These are phyloP conservation scores for Lasioglossum vierecki DNA, from an alignment of 2,888 invertebrate genomes.

Conservation along the genomic window DNA sequence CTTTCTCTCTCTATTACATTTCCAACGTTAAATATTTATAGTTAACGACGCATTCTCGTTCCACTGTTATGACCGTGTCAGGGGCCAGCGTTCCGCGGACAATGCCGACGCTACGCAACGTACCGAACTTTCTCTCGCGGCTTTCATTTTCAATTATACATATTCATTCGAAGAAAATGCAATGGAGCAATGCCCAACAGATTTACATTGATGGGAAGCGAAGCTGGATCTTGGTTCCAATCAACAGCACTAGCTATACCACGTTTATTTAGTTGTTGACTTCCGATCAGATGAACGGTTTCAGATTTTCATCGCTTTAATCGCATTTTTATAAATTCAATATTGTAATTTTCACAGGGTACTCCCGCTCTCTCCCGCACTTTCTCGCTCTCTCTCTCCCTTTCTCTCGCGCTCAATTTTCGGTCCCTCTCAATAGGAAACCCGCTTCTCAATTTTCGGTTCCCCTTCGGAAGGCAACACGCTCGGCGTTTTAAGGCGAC, in stretches of 20 bases:
- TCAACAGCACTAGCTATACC: background rate
- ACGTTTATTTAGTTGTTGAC: background rate
- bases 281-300: background rate
- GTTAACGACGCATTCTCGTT: background rate
- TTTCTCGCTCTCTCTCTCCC: too few relatives aligned
- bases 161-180: background rate
- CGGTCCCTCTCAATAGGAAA: too few relatives aligned
- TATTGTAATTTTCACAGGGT: too few relatives aligned
- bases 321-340: too few relatives aligned
- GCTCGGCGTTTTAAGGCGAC: too few relatives aligned
- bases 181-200: background rate
- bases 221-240: background rate
- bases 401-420: too few relatives aligned
- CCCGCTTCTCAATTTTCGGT: too few relatives aligned
- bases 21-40: background rate
- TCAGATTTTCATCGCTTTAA: background rate
- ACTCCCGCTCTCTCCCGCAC: too few relatives aligned
- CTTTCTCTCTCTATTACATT: slow-evolving; percentile 3
- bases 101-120: slow-evolving; percentile 8
- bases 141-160: slow-evolving; percentile 6
- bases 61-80: background rate
- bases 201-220: background rate
- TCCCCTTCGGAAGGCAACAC: too few relatives aligned
- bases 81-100: background rate
- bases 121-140: background rate